Evolutionary conservation across 2,888 invertebrate species (phyloP), one percentile per base, ranked within the genome.

Genomic region (Philopedon plagiatum): DNA sequence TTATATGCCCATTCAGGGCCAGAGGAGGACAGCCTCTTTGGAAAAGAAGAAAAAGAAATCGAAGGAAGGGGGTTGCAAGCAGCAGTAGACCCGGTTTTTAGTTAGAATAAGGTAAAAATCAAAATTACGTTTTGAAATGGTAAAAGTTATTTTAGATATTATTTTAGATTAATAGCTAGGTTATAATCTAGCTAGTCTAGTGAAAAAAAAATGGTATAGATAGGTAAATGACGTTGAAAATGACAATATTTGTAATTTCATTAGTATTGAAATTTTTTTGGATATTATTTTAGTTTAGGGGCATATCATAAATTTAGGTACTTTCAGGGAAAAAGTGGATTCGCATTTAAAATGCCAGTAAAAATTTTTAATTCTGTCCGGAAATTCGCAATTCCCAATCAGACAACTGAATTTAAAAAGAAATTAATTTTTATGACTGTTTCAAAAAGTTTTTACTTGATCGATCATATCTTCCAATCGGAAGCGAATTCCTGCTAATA

Each of bases 1-100:
- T 65, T 93, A 93, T 81, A 92, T 93, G 92, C 93, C 93, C 56
- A 92, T 93, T 80, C 93, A 92, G 83, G 93, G 93, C 56, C 92
- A 93, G 79, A 86, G 92, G 72, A 86, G 92, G 78, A 88, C 87
- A 1, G 87, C 90, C n/a, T 89, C 90, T 73, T 86, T 88, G 71
- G 89, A 90, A 79, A 91, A 91, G 80, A 88, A 89, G 75, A 87
- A 88, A 75, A 85, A 85, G 74, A 83, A 83, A 65, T 78, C 74
- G 29, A 84, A 83, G 71, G 85, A 84, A 71, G 82, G 83, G 15
- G 83, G 84, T 3, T 85, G 85, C 76, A 84, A 84, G 71, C 85
- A 85, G 67, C 85, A 85, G 76, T 85, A 39, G 54, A 41, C 49
- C 2, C 18, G 11, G 29, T 34, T 51, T 49, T 8, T 49, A 51